Evolutionary conservation across 1,140 invertebrate genomes (phyloP).

Genomic region (Zophobas atratus): DNA sequence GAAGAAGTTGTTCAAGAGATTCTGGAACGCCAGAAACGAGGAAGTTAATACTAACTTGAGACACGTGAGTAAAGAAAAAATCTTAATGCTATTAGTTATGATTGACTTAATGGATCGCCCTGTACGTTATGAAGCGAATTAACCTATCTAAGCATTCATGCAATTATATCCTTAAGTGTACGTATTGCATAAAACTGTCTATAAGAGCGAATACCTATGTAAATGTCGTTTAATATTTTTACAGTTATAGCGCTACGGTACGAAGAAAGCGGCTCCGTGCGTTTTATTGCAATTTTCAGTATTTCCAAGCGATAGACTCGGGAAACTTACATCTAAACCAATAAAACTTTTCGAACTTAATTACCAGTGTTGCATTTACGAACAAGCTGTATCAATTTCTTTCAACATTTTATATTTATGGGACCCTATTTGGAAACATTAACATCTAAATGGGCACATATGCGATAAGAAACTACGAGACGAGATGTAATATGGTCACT

Average conservation of each 20-base stretch:
- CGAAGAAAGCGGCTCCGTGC: conserved; percentile 33
- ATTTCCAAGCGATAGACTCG: conserved; percentile 36
- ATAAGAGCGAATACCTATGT: conserved; percentile 35
- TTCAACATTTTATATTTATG: conserved; percentile 18
- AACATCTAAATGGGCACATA: too few relatives aligned
- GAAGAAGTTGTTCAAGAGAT: too few relatives aligned
- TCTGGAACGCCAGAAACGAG: too few relatives aligned
- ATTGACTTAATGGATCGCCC: too few relatives aligned
- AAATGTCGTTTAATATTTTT: conserved; percentile 42
- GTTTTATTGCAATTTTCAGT: conserved; percentile 42
- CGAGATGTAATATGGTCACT: too few relatives aligned
- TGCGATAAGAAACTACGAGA: too few relatives aligned
- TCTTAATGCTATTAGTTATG: too few relatives aligned
- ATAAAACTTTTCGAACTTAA: conserved; percentile 41
- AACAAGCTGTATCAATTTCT: conserved; percentile 34
- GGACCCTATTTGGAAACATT: neutral
- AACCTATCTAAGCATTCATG: conserved; percentile 25
- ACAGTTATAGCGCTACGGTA: conserved; percentile 21
- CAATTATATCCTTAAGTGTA: conserved; percentile 39
- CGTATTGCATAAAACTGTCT: conserved; percentile 32
- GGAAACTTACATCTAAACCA: conserved; percentile 32
- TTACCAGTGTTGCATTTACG: conserved; percentile 35
- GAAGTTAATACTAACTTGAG: too few relatives aligned
- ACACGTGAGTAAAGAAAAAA: too few relatives aligned
- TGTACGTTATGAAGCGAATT: neutral